These are phyloP conservation scores for Pyrocoelia pectoralis DNA, from an alignment of 2,888 invertebrate genomes.

Conservation along the genomic window DNA sequence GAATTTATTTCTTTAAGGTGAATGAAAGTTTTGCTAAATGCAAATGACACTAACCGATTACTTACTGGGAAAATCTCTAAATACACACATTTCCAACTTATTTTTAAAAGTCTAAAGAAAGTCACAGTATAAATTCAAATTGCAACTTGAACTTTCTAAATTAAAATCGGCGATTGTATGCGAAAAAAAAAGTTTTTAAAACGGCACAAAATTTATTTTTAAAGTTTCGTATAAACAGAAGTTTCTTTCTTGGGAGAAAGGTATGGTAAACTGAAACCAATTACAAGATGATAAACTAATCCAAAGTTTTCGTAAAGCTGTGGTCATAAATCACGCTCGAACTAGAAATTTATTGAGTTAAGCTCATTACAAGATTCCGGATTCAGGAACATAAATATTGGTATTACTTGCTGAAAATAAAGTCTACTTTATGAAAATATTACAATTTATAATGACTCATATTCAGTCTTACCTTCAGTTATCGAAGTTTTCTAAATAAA, in stretches of 20 bases:
- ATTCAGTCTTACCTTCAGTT: neutral
- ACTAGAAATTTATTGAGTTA: constrained; percentile 35
- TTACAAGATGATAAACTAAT: constrained; percentile 35
- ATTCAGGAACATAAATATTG: constrained; percentile 32
- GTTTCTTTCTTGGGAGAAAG: constrained; percentile 12
- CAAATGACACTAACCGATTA: neutral
- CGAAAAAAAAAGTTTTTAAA: neutral
- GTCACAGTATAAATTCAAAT: constrained; percentile 8
- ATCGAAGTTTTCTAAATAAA: too few relatives aligned
- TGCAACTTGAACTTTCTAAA: constrained; percentile 4
- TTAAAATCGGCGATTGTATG: constrained; percentile 8
- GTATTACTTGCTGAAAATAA: constrained; percentile 33
- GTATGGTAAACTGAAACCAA: constrained; percentile 25
- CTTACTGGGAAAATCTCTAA: too few relatives aligned
- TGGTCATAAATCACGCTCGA: constrained; percentile 31
- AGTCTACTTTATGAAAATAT: constrained; percentile 34
- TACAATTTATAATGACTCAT: constrained; percentile 16
- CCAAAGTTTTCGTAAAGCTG: constrained; percentile 32
- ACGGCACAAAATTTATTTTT: constrained; percentile 9
- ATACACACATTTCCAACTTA: neutral
- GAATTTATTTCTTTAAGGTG: too few relatives aligned
- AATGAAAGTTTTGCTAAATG: neutral
- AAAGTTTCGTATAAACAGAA: constrained; percentile 17
- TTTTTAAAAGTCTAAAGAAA: constrained; percentile 1
- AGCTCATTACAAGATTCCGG: constrained; percentile 32